phyloP scores from a whole-genome alignment of 2,113 vertebrate species.

The Lophotis ruficrista region DNA sequence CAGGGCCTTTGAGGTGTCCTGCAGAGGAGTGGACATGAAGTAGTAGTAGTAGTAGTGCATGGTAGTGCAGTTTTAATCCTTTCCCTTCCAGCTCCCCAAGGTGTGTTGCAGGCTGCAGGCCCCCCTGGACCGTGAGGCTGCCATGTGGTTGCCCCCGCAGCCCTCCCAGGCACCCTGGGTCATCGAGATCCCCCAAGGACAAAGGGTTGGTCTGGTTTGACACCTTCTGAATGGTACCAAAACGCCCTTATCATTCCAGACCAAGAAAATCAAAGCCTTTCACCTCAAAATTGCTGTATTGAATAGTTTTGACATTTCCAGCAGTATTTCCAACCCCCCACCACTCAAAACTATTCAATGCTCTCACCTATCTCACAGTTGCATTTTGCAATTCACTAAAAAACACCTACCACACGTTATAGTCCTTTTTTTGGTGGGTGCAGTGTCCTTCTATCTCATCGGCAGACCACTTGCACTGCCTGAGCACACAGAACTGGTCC shows the following conservation, averaged over 20 bases:
- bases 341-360: background rate
- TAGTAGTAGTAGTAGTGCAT: background rate
- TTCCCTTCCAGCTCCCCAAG: background rate
- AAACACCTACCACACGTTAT: background rate
- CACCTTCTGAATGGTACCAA: background rate
- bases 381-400: background rate
- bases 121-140: background rate
- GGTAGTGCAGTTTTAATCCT: background rate
- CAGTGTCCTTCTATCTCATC: background rate
- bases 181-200: background rate
- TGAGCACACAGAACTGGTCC: background rate
- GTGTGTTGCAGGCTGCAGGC: fast-evolving
- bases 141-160: fast-evolving
- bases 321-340: background rate
- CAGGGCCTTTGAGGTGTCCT: background rate
- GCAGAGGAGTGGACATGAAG: fast-evolving
- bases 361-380: background rate
- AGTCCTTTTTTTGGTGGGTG: background rate
- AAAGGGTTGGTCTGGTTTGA: background rate
- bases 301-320: background rate
- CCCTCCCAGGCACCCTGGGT: background rate
- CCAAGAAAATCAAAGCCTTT: background rate
- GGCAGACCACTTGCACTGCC: background rate
- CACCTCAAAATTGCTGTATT: background rate
- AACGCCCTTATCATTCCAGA: background rate